Conservation (phyloP, 2,888 invertebrate genomes). For the Erannis defoliaria region DNA sequence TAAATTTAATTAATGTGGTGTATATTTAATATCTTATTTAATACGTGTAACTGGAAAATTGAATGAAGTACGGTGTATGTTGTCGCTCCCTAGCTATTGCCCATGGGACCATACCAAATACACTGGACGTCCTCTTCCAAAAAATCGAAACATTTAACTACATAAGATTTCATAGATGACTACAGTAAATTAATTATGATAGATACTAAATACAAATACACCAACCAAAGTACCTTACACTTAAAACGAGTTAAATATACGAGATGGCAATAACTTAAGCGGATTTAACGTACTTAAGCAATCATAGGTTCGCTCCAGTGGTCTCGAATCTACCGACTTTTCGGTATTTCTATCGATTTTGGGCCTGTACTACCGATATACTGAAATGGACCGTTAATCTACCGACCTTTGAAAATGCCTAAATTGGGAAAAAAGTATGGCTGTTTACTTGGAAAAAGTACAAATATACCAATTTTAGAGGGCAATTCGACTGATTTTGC, state of each 20-base stretch:
- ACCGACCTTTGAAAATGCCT: too few species aligned
- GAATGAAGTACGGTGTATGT: constrained; percentile 35
- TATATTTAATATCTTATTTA: constrained; percentile 43
- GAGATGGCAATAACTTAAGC: constrained; percentile 49
- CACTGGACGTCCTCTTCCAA: constrained; percentile 25
- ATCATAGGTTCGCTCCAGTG: too few species aligned
- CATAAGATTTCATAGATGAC: constrained; percentile 15
- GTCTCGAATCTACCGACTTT: too few species aligned
- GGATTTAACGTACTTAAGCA: constrained; percentile 49
- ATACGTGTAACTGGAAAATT: constrained; percentile 41
- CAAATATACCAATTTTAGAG: too few species aligned
- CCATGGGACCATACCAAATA: constrained; percentile 42
- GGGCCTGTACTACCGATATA: too few species aligned
- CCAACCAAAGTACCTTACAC: constrained; percentile 51
- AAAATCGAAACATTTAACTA: constrained; percentile 18
- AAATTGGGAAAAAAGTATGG: too few species aligned
- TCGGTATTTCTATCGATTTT: too few species aligned
- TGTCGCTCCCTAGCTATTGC: constrained; percentile 36
- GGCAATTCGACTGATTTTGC: too few species aligned
- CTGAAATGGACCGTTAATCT: too few species aligned
- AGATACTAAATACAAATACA: constrained; percentile 29
- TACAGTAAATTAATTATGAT: constrained; percentile 18
- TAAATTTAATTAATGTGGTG: constrained; percentile 54
- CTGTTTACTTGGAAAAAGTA: too few species aligned
- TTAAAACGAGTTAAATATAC: constrained; percentile 15